Evolutionary conservation across 2,113 vertebrate species (phyloP).

Genomic region (Oryzias woworae): DNA sequence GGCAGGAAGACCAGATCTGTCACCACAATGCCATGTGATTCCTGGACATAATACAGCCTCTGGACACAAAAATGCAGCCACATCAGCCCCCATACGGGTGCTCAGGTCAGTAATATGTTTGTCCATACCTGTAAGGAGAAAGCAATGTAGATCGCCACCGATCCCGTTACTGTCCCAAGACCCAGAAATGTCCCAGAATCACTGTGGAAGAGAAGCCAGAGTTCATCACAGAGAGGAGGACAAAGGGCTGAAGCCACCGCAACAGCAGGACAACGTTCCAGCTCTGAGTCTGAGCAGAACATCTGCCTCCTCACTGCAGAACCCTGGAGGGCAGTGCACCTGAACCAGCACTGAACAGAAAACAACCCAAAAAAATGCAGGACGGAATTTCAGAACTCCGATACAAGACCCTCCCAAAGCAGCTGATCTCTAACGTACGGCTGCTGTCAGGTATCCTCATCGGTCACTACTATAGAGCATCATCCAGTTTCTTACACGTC

Average conservation of each 20-base stretch:
- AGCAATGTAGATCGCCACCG: constrained; percentile 91
- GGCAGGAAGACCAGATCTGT: constrained; percentile 91
- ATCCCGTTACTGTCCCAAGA: constrained; percentile 93
- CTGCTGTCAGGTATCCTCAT: too few relatives aligned
- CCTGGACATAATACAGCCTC: constrained; percentile 91
- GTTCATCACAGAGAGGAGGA: too few relatives aligned
- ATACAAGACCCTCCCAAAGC: too few relatives aligned
- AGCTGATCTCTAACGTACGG: too few relatives aligned
- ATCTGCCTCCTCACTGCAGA: too few relatives aligned
- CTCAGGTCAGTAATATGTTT: background rate
- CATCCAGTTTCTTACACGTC: too few relatives aligned
- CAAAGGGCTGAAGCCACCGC: background rate
- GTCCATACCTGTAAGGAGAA: constrained; percentile 91
- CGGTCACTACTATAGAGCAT: too few relatives aligned
- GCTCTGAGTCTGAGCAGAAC: too few relatives aligned
- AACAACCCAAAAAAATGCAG: too few relatives aligned
- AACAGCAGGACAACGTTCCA: background rate
- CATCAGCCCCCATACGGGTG: background rate
- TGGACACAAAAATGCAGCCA: constrained; percentile 43
- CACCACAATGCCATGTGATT: constrained; percentile 93
- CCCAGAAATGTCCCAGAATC: constrained; percentile 94
- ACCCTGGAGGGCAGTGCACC: too few relatives aligned
- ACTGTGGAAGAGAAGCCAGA: constrained; percentile 59
- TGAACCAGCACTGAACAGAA: too few relatives aligned
- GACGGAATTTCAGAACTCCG: too few relatives aligned